These are phyloP conservation scores for Tricholauxania praeusta DNA, from an alignment of 2,888 invertebrate genomes.

Conservation along the genomic window DNA sequence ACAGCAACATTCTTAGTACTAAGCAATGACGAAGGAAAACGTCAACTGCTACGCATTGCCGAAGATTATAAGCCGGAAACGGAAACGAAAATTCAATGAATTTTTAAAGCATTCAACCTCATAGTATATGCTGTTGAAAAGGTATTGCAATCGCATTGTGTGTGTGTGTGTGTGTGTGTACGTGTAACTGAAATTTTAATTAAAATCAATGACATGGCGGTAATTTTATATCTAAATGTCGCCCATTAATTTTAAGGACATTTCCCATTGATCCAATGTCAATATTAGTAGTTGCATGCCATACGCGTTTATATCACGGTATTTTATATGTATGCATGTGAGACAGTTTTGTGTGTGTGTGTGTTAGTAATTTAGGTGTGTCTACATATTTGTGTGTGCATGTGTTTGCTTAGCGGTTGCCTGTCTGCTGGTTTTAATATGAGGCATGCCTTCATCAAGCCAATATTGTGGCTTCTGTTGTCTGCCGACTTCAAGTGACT, in stretches of 20 bases:
- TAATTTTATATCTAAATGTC: conserved; percentile 64
- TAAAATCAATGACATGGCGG: conserved; percentile 66
- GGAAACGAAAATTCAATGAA: conserved; percentile 39
- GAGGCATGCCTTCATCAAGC: neutral
- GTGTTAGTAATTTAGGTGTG: conserved; percentile 13
- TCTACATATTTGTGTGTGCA: neutral
- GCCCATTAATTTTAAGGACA: conserved; percentile 62
- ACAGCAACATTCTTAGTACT: too few species aligned
- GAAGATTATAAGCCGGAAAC: conserved; percentile 1
- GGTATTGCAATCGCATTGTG: neutral
- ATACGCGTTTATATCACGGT: conserved; percentile 6
- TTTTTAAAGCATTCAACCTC: conserved; percentile 5
- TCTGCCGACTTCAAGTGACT: conserved; percentile 7
- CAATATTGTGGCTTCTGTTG: conserved; percentile 7
- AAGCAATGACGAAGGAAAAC: too few species aligned
- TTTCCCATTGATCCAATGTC: conserved; percentile 62
- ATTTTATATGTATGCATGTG: neutral
- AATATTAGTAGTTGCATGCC: conserved; percentile 52
- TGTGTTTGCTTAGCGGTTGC: conserved; percentile 4
- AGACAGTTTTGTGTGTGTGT: conserved; percentile 6
- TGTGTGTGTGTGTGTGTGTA: conserved; percentile 24
- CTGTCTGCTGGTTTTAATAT: conserved; percentile 13
- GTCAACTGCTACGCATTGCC: neutral
- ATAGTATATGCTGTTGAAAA: too few species aligned
- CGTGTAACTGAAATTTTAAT: conserved; percentile 58